Percentiles rank a stretch among this genome's conserved stretches.
phyloP scores from a whole-genome alignment of 2,888 invertebrate species.

The Tetranychus piercei region DNA sequence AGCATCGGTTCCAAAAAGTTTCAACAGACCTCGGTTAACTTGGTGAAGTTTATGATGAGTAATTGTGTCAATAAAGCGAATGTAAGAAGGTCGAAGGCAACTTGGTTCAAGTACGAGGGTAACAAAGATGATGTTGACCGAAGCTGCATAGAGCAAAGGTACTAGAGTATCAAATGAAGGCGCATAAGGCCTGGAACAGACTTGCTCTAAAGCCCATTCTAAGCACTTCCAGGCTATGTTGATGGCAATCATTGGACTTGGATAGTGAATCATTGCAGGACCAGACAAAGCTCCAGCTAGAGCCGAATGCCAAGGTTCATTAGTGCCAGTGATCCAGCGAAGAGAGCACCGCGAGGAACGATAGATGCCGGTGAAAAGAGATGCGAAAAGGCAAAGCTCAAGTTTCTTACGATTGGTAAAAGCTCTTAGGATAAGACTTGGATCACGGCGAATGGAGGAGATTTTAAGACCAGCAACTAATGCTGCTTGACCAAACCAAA shows the following conservation, averaged over 20 bases:
- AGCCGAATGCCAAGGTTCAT: constrained; percentile 45
- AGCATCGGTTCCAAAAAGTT: constrained; percentile 27
- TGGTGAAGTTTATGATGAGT: constrained; percentile 25
- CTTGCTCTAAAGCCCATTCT: constrained; percentile 36
- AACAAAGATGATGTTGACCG: constrained; percentile 1
- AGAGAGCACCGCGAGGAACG: constrained; percentile 46
- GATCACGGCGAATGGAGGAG: not conserved
- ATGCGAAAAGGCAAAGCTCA: constrained; percentile 18
- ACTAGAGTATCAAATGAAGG: not conserved
- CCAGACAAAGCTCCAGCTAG: constrained; percentile 53
- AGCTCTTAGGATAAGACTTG: not conserved
- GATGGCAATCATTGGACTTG: constrained; percentile 56
- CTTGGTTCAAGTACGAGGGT: constrained; percentile 25
- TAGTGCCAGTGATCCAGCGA: constrained; percentile 43
- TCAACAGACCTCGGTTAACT: constrained; percentile 26
- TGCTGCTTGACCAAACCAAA: constrained; percentile 15
- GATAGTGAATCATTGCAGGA: constrained; percentile 49
- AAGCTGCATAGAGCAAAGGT: not conserved
- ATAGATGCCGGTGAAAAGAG: constrained; percentile 17
- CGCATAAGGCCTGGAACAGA: not conserved
- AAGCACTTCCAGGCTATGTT: constrained; percentile 64
- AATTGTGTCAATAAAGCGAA: constrained; percentile 25
- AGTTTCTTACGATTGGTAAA: constrained; percentile 5
- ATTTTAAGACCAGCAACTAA: constrained; percentile 8
- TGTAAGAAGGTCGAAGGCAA: constrained; percentile 26